Conservation (phyloP, 2,113 vertebrate species). For the Danionella cerebrum region DNA sequence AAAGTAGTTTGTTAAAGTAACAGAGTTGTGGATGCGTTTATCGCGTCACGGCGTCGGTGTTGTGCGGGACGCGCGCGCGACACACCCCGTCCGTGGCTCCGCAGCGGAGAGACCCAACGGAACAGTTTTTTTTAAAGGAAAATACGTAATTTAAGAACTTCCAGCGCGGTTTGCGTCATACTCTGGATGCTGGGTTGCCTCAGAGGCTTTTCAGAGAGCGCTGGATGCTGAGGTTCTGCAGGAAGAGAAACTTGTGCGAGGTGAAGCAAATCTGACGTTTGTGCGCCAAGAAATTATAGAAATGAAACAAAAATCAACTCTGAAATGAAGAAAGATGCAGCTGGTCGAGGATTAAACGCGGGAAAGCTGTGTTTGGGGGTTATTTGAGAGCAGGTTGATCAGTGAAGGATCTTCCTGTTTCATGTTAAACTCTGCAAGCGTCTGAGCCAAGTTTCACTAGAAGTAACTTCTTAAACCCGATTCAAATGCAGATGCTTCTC, state of each 20-base stretch:
- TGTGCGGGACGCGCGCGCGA: not conserved
- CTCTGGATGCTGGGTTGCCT: not conserved
- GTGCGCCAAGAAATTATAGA: no score
- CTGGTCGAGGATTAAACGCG: no score
- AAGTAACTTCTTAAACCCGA: no score
- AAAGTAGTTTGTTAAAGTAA: constrained; percentile 7
- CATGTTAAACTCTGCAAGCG: no score
- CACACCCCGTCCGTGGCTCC: constrained; percentile 29
- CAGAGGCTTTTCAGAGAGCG: not conserved
- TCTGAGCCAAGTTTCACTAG: no score
- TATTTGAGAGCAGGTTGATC: no score
- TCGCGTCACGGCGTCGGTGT: not conserved
- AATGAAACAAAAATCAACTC: no score
- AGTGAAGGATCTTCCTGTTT: no score
- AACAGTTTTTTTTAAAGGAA: not conserved
- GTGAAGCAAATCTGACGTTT: no score
- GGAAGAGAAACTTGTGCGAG: not conserved
- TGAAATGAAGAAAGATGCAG: no score
- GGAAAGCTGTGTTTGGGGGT: no score
- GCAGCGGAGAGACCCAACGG: constrained; percentile 1
- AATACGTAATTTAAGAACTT: not conserved
- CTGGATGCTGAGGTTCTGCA: not conserved
- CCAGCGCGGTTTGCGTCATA: not conserved
- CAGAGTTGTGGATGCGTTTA: not conserved
- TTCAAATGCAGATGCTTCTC: no score